Conservation (phyloP, 30 jellyfish, hydroid and myxozoan species). For the Aurelia sp. region DNA sequence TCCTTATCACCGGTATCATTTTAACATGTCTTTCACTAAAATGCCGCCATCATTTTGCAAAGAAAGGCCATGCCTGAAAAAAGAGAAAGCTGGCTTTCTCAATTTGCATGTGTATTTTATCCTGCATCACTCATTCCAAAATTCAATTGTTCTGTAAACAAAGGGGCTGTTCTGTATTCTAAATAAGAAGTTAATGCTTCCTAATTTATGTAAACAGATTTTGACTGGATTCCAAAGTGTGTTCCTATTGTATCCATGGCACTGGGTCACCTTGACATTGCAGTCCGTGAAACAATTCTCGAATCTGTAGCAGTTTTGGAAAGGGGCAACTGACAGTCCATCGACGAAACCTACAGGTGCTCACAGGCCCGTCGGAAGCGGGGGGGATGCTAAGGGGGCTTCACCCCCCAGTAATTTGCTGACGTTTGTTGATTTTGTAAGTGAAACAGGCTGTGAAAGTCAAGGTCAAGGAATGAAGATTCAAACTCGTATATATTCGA, state of each 20-base stretch:
- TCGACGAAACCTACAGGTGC: too few species aligned
- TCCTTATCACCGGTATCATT: constrained; percentile 62
- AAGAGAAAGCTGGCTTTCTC: too few species aligned
- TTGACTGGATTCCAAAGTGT: constrained; percentile 18
- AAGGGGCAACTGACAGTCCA: too few species aligned
- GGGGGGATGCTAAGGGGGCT: too few species aligned
- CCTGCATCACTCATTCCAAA: not conserved
- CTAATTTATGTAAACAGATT: constrained; percentile 47
- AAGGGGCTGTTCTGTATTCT: constrained; percentile 23
- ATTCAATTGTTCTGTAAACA: not conserved
- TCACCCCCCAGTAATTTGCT: too few species aligned
- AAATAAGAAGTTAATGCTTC: constrained; percentile 19
- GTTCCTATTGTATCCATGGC: not conserved
- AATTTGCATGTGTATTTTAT: too few species aligned
- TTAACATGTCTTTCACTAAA: not conserved
- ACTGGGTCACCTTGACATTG: constrained; percentile 56
- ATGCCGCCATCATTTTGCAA: constrained; percentile 27
- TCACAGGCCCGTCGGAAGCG: too few species aligned
- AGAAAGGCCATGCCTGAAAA: not conserved
- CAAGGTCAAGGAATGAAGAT: too few species aligned
- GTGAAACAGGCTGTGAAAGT: too few species aligned
- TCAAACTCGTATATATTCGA: too few species aligned
- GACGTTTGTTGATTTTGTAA: too few species aligned
- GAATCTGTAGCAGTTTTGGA: too few species aligned
- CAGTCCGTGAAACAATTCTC: not conserved